These are phyloP conservation scores for Drosophila insularis DNA, from an alignment of 1,140 invertebrate species.

Conservation along the genomic window DNA sequence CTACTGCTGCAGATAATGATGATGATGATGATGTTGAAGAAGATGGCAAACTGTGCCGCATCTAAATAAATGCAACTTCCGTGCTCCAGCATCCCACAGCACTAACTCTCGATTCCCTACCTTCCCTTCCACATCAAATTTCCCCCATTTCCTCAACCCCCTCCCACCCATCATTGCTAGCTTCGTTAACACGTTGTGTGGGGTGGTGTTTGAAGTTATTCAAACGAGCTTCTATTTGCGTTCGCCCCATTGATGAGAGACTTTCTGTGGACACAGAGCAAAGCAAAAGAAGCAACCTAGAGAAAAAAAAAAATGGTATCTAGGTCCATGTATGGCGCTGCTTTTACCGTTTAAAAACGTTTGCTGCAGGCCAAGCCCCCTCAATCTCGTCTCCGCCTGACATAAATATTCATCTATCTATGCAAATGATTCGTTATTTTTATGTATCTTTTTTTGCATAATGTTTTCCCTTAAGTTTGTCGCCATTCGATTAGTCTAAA, in stretches of 20 bases:
- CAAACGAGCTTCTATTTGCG: constrained; percentile 21
- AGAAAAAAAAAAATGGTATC: background rate
- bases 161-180: background rate
- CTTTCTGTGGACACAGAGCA: background rate
- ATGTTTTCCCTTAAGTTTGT: constrained; percentile 10
- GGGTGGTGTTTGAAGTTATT: constrained; percentile 13
- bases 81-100: background rate
- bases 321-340: constrained; percentile 7
- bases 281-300: background rate
- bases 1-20: background rate
- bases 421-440: constrained; percentile 19
- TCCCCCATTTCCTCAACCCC: background rate
- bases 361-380: constrained; percentile 9
- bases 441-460: constrained; percentile 8
- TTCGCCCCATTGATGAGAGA: constrained; percentile 14
- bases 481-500: constrained; percentile 7
- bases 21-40: background rate
- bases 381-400: background rate
- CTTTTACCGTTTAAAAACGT: constrained; percentile 18
- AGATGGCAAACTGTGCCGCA: constrained; percentile 10
- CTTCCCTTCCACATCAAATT: background rate
- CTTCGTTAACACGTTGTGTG: constrained; percentile 12
- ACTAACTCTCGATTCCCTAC: background rate
- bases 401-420: constrained; percentile 21
- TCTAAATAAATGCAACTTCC: constrained; percentile 18